Evolutionary conservation across 2,797 vertebrate genomes (phyloP), one percentile per base, ranked within the genome.

Genomic region (Crax fasciolata): DNA sequence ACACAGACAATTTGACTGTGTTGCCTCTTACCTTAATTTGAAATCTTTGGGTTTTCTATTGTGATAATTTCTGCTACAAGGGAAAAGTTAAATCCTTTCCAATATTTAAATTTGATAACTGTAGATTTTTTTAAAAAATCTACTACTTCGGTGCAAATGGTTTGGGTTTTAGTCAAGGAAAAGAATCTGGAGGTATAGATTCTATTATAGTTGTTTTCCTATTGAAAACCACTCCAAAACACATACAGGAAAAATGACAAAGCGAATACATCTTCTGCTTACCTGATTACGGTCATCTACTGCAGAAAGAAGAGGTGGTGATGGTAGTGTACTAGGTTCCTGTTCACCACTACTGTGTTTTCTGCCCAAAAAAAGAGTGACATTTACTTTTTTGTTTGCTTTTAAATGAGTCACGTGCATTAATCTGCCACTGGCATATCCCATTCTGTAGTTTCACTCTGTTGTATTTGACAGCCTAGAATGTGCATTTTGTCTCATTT

Each of bases 341-440:
- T 99, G 99, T 85, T 99, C 99, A 8, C 99, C 99, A 92, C 99
- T 99, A 97, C 99, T 99, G 98, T 99, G 99, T 97, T 99, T 99
- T 95, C 99, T 99, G 97, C 73, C 86, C 77, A 68, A 96, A 70
- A 20, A 25, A 2, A 90, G 7, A 84, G 10, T 30, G 1, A 84
- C 17, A 23, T 11, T 82, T 17, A 88, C 4, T 25, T 32, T 20
- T 7, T 7, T 16, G 32, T 5, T 38, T 43, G 8, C 32, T 57
- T 32, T 57, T 3, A 46, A 70, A 20, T 5, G 7, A 77, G 27
- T 57, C 73, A 49, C 24, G 32, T 28, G 27, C 43, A 23, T 41
- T 18, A 2, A 55, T 20, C n/a, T 38, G 18, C 54, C 39, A 6
- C 52, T 52, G 65, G 38, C 62, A 63, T 13, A 38, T 1, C 41